These are phyloP conservation scores for Strigamia transsilvanica DNA, from an alignment of 2,888 invertebrate genomes.

Conservation along the genomic window DNA sequence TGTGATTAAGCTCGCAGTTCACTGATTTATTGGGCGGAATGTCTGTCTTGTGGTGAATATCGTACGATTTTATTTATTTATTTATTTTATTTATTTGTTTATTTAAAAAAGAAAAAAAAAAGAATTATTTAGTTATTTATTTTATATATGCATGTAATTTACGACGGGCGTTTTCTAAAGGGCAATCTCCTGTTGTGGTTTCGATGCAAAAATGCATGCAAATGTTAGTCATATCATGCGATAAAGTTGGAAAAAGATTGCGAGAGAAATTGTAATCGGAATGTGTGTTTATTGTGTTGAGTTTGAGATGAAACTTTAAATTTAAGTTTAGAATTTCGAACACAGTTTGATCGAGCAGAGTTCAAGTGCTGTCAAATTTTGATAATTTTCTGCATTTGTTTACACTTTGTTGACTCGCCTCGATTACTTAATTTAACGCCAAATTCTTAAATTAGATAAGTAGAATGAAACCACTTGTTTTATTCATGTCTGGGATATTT, in stretches of 20 bases:
- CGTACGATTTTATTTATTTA: neutral
- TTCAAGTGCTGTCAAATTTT: constrained; percentile 5
- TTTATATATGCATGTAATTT: neutral
- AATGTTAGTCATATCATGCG: neutral
- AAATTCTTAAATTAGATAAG: neutral
- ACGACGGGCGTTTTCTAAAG: constrained; percentile 19
- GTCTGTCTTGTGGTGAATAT: neutral
- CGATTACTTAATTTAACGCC: constrained; percentile 6
- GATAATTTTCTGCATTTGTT: neutral
- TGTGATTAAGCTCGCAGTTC: neutral
- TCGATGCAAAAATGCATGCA: neutral
- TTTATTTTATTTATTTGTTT: neutral
- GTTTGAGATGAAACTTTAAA: neutral
- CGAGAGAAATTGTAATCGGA: neutral
- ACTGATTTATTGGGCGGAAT: neutral
- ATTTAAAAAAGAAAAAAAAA: too few species aligned
- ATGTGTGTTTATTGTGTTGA: neutral
- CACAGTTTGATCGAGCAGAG: neutral
- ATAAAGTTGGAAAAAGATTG: neutral
- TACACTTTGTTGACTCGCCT: constrained; percentile 3
- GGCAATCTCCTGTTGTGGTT: constrained; percentile 14
- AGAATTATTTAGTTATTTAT: neutral
- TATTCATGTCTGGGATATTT: constrained; percentile 6
- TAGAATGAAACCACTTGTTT: neutral
- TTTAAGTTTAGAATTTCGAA: neutral